phyloP scores from a whole-genome alignment of 2,888 invertebrate species.

The Piscicola geometra region DNA sequence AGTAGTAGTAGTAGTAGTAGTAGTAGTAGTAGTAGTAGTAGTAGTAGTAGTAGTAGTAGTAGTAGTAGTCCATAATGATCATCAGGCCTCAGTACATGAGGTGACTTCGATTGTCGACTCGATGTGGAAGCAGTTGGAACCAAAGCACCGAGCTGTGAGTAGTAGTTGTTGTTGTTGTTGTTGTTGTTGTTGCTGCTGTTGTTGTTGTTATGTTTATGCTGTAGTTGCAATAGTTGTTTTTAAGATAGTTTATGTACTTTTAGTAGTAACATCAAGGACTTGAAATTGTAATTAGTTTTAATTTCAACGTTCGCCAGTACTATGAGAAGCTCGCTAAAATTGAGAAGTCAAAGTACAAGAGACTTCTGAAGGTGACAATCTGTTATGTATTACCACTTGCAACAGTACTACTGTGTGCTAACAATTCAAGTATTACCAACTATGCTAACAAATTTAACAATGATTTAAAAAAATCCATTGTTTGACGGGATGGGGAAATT shows the following conservation, averaged over 20 bases:
- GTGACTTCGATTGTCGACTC: slow-evolving; percentile 9
- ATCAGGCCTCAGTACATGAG: slow-evolving; percentile 1
- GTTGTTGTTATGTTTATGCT: neutral
- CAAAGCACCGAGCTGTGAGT: slow-evolving; percentile 5
- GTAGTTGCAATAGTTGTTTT: neutral
- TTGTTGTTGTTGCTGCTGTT: neutral
- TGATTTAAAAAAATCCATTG: no score
- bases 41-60: no score
- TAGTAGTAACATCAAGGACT: neutral
- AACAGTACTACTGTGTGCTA: no score
- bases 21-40: neutral
- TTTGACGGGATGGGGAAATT: no score
- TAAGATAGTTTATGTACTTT: neutral
- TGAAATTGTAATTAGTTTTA: neutral
- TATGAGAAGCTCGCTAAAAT: slow-evolving; percentile 27
- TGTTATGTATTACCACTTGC: no score
- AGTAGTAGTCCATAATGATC: no score
- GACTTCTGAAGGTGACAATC: neutral
- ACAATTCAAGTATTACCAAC: no score
- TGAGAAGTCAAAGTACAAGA: slow-evolving; percentile 9
- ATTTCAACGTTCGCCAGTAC: neutral
- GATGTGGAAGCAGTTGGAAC: slow-evolving; percentile 12
- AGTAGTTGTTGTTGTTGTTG: neutral
- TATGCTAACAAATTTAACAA: no score
- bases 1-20: neutral